Conservation (phyloP, 2,888 invertebrate species). For the Lithosia quadra region DNA sequence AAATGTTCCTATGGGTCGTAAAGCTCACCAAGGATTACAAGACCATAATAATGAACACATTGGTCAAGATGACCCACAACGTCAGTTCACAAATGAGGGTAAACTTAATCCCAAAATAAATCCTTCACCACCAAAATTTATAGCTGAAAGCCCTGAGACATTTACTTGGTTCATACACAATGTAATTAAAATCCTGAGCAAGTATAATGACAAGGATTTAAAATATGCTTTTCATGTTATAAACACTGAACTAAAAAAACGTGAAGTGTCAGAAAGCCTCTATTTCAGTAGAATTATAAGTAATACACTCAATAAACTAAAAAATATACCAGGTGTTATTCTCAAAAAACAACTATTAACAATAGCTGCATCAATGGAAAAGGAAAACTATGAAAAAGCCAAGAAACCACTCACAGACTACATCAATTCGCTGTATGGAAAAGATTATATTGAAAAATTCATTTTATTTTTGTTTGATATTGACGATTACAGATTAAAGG, state of each 20-base stretch:
- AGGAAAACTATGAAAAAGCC: neutral
- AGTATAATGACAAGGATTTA: neutral
- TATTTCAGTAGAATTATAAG: neutral
- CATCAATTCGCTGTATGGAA: neutral
- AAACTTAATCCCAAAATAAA: neutral
- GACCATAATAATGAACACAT: neutral
- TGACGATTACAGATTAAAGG: neutral
- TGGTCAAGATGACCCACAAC: neutral
- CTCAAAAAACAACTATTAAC: neutral
- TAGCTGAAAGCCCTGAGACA: neutral
- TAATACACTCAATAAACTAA: neutral
- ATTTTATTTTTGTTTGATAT: neutral
- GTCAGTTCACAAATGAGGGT: neutral
- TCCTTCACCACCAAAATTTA: neutral
- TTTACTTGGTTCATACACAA: neutral
- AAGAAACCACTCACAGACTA: neutral
- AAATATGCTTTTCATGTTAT: neutral
- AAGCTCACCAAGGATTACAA: neutral
- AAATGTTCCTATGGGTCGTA: neutral
- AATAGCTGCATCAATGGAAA: neutral
- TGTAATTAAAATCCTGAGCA: neutral
- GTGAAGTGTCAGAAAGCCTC: neutral
- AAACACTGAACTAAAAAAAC: neutral
- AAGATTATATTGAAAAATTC: neutral
- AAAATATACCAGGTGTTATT: neutral